phyloP scores from a whole-genome alignment of 2,113 vertebrate genomes.

The Numenius arquata region DNA sequence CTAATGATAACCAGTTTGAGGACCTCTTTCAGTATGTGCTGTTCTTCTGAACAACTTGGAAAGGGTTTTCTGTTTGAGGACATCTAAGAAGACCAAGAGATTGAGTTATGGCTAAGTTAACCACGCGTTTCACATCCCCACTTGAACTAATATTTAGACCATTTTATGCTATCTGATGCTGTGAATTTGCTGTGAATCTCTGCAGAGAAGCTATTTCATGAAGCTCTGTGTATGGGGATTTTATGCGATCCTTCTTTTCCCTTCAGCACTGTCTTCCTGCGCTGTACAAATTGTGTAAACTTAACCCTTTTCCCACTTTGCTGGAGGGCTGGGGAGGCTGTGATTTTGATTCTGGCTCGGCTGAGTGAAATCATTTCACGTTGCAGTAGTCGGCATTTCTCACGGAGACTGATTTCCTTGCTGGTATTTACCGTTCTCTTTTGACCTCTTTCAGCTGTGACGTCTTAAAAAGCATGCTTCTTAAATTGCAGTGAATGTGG shows the following conservation, averaged over 20 bases:
- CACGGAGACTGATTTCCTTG: background rate
- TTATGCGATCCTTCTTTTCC: background rate
- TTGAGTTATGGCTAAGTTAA: background rate
- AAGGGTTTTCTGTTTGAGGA: background rate
- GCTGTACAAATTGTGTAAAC: conserved; percentile 7
- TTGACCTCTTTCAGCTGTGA: background rate
- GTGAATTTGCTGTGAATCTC: conserved; percentile 28
- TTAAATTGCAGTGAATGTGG: background rate
- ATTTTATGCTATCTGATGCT: background rate
- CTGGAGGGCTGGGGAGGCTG: conserved; percentile 4
- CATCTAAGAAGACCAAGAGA: background rate
- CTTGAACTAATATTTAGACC: conserved; percentile 13
- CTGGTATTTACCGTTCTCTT: background rate
- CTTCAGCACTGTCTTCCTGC: background rate
- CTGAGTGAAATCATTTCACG: background rate
- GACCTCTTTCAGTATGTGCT: background rate
- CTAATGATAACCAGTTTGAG: background rate
- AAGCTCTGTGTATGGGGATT: conserved; percentile 2
- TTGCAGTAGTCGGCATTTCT: background rate
- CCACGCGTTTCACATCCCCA: background rate
- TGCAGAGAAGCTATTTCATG: background rate
- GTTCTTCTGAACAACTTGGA: background rate
- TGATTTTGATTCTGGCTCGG: background rate
- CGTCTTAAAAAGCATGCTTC: background rate
- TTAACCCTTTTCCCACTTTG: conserved; percentile 37